A percentile compares a stretch with the other conserved stretches of the same genome.
Evolutionary conservation across 2,113 vertebrate species (phyloP).

Genomic region (Saccopteryx leptura): DNA sequence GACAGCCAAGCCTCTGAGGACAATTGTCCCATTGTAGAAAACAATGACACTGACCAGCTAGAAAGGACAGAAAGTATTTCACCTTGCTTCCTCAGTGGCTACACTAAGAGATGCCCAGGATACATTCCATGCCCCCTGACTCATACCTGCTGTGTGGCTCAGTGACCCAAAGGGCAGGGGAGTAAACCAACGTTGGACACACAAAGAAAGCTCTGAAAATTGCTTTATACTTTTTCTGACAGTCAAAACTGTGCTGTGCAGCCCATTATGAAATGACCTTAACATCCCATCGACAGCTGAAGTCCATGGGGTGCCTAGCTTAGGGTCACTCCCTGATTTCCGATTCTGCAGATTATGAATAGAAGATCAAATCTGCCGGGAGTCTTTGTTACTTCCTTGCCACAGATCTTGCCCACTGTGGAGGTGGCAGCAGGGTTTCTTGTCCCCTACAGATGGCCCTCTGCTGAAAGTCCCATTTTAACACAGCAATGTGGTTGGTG

Average conservation of each 20-base stretch:
- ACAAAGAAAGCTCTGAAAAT: constrained; percentile 67
- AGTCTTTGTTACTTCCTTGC: constrained; percentile 55
- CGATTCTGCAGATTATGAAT: constrained; percentile 75
- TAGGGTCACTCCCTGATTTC: constrained; percentile 58
- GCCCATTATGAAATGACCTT: constrained; percentile 76
- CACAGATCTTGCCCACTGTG: constrained; percentile 71
- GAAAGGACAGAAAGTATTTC: background rate
- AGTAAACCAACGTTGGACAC: constrained; percentile 69
- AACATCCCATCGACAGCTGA: constrained; percentile 66
- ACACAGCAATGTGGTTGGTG: background rate
- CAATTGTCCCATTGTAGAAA: background rate
- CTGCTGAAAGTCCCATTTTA: background rate
- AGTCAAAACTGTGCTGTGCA: constrained; percentile 77
- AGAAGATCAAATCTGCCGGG: constrained; percentile 80
- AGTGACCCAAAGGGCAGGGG: constrained; percentile 59
- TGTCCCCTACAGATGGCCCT: background rate
- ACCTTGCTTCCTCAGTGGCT: background rate
- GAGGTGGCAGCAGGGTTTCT: background rate
- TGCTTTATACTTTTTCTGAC: constrained; percentile 71
- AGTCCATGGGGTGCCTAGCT: constrained; percentile 56
- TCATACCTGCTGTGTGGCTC: background rate
- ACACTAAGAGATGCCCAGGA: background rate
- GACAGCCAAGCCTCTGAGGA: background rate
- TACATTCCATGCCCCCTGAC: constrained; percentile 3
- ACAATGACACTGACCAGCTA: background rate